phyloP scores from a whole-genome alignment of 2,888 invertebrate genomes.

The Isotomurus palustris region DNA sequence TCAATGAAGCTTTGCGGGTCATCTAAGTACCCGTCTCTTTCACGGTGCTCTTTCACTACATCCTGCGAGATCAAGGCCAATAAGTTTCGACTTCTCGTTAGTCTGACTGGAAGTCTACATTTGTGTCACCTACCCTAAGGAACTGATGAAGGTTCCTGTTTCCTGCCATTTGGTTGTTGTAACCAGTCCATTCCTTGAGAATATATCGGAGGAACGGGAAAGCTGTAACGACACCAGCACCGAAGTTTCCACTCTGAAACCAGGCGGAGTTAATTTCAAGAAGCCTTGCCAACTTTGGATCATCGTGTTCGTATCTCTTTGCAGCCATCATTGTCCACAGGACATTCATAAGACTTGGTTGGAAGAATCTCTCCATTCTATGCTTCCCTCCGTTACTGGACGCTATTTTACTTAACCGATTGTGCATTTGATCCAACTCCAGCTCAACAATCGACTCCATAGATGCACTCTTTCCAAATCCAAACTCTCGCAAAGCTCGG shows the following conservation, averaged over 20 bases:
- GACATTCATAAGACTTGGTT: conserved; percentile 40
- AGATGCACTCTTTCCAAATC: conserved; percentile 34
- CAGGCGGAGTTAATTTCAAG: conserved; percentile 37
- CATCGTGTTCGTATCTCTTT: conserved; percentile 38
- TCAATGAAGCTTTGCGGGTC: conserved; percentile 39
- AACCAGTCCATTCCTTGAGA: conserved; percentile 62
- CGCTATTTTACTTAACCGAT: conserved; percentile 12
- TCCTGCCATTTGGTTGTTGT: conserved; percentile 49
- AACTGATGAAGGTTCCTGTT: conserved; percentile 33
- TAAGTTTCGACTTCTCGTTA: neutral
- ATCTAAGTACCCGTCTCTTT: conserved; percentile 20
- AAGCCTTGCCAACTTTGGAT: conserved; percentile 38
- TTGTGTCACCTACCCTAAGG: conserved; percentile 23
- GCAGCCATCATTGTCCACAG: conserved; percentile 44
- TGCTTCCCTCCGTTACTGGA: conserved; percentile 27
- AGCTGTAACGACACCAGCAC: conserved; percentile 38
- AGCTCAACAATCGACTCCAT: conserved; percentile 31
- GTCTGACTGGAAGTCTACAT: neutral
- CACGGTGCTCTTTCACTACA: conserved; percentile 34
- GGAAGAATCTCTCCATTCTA: conserved; percentile 39
- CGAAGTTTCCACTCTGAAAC: conserved; percentile 43
- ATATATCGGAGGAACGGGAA: conserved; percentile 60
- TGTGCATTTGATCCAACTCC: conserved; percentile 32
- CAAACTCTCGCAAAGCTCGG: conserved; percentile 31
- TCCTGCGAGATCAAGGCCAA: conserved; percentile 18